Base-by-base conservation (phyloP, 2,888 invertebrate species). In the Dynastes grantii region DNA sequence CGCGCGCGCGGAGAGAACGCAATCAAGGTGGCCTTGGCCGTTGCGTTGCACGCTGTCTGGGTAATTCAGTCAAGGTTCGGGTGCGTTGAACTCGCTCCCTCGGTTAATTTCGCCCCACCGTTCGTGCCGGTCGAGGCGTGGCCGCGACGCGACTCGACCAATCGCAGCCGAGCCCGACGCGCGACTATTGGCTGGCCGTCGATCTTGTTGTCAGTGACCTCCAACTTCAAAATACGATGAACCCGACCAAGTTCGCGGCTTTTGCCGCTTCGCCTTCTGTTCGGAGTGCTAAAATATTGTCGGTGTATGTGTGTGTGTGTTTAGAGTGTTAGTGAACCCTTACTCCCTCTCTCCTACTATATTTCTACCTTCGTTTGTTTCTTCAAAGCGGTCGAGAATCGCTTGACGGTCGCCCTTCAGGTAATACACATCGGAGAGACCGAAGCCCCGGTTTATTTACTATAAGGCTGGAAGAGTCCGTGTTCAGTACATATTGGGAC, bases 11-110 rank as follows among this genome's bases (percentile, higher is more conserved):
- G 85, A 83, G 85, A 83, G 85, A 83, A 84, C 82, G 84, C 84
- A 83, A 83, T 82, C 85, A 83, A 83, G 81, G 80, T 85, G 85
- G 85, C 83, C 84, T 83, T 85, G 84, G 84, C 84, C 84, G 88
- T 85, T 89, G 88, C 89, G 90, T 85, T 87, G 87, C 87, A 90
- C 94, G 88, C 88, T 88, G 90, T 90, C 90, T 91, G 92, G 92
- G 94, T 94, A 92, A 94, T 92, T 94, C 93, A 94, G 94, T 94
- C 94, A 94, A 94, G 94, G 94, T 94, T 94, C 93, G 93, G 91
- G 92, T 93, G 92, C 94, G 93, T 93, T 94, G 94, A 94, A 94
- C 94, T 92, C 90, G 88, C 89, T 88, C 87, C 87, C 86, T 86
- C 86, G 85, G 82, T 83, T 82, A 73, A 64, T 68, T 83, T 81